Evolutionary conservation across 2,888 invertebrate species (phyloP).

Genomic region (Xanthorhoe designata): DNA sequence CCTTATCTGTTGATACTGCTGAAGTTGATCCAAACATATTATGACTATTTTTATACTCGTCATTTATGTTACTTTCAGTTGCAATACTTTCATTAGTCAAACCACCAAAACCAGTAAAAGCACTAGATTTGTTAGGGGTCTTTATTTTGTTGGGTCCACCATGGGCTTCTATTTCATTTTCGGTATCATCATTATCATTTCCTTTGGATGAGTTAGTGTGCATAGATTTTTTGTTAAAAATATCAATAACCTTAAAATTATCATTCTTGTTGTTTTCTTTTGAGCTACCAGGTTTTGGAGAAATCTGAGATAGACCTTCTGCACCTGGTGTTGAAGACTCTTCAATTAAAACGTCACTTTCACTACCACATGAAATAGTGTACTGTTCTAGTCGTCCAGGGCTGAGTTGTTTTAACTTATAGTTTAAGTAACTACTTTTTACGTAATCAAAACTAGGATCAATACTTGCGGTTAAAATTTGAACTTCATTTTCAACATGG

Average conservation of each 20-base stretch:
- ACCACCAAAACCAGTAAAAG: slow-evolving; percentile 41
- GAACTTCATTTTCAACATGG: slow-evolving; percentile 59
- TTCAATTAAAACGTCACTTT: slow-evolving; percentile 29
- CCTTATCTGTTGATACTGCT: slow-evolving; percentile 56
- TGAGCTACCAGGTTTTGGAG: slow-evolving; percentile 22
- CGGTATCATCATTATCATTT: slow-evolving; percentile 41
- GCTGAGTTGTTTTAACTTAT: slow-evolving; percentile 65
- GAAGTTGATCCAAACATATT: slow-evolving; percentile 45
- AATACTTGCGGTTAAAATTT: slow-evolving; percentile 61
- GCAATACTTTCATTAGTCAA: slow-evolving; percentile 34
- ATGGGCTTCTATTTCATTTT: slow-evolving; percentile 15
- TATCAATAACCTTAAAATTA: slow-evolving; percentile 55
- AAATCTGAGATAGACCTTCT: slow-evolving; percentile 23
- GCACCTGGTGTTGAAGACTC: slow-evolving; percentile 7
- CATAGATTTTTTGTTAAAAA: slow-evolving; percentile 59
- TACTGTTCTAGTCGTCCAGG: slow-evolving; percentile 60
- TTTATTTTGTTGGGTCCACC: slow-evolving; percentile 19
- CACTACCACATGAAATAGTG: slow-evolving; percentile 55
- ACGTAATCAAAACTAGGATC: slow-evolving; percentile 61
- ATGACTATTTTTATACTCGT: slow-evolving; percentile 33
- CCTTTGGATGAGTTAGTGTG: slow-evolving; percentile 55
- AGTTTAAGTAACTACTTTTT: slow-evolving; percentile 61
- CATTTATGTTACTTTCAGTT: slow-evolving; percentile 28
- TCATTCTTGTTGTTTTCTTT: slow-evolving; percentile 26
- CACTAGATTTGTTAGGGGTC: slow-evolving; percentile 42